A percentile compares a stretch with the other conserved stretches of the same genome.
phyloP scores from a whole-genome alignment of 2,797 vertebrate species.

The Mus minutoides region DNA sequence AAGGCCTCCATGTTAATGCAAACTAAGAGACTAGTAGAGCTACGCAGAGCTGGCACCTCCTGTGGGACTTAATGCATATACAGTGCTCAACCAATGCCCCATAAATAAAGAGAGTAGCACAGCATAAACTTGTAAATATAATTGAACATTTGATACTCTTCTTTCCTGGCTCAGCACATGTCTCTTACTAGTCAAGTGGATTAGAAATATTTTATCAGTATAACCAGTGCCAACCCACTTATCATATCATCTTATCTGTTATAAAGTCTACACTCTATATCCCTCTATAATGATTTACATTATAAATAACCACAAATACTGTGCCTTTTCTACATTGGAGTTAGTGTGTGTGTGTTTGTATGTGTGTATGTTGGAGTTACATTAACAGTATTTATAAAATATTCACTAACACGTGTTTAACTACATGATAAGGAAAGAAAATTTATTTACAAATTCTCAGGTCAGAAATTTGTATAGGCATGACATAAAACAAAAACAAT shows the following conservation, averaged over 20 bases:
- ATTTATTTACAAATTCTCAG: conserved; percentile 38
- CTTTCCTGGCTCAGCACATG: background rate
- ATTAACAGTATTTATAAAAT: background rate
- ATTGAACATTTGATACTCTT: background rate
- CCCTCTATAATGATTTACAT: background rate
- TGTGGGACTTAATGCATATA: background rate
- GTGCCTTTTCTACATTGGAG: too few relatives aligned
- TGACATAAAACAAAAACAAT: background rate
- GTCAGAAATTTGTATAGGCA: background rate
- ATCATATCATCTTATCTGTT: background rate
- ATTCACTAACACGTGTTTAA: background rate
- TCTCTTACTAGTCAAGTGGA: conserved; percentile 22
- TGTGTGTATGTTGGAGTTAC: background rate
- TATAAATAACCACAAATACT: background rate
- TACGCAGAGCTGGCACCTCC: background rate
- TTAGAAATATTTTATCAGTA: conserved; percentile 18
- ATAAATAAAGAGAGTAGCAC: background rate
- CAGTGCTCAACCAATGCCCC: background rate
- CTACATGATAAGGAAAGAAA: background rate
- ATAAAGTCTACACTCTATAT: background rate
- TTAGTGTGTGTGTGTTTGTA: too few relatives aligned
- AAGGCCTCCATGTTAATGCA: conserved; percentile 45
- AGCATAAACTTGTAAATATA: background rate
- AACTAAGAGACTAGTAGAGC: background rate
- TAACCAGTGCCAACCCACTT: background rate